phyloP scores from a whole-genome alignment of 35 echinoderm and acorn worm genomes.

The Lytechinus pictus region DNA sequence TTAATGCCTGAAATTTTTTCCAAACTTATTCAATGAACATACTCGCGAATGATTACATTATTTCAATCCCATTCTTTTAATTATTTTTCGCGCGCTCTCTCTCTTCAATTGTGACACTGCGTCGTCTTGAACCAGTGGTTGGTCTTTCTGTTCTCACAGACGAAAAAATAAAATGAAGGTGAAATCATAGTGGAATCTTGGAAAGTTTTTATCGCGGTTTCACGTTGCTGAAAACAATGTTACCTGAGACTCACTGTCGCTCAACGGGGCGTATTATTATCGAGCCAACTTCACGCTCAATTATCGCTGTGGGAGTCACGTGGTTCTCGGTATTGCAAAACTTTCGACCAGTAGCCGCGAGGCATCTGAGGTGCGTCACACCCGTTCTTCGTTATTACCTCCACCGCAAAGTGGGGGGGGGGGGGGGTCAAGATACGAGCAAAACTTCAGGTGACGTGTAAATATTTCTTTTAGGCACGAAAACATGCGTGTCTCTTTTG shows the following conservation, averaged over 20 bases:
- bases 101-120: background rate
- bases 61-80: background rate
- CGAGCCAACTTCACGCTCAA: constrained; percentile 27
- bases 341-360: background rate
- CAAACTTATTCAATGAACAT: no score
- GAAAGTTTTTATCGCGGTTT: constrained; percentile 8
- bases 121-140: background rate
- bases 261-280: constrained; percentile 37
- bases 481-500: background rate
- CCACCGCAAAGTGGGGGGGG: background rate
- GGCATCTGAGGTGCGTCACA: background rate
- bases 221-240: constrained; percentile 35
- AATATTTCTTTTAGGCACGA: background rate
- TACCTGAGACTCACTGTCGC: constrained; percentile 14
- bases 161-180: background rate
- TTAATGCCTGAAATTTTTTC: no score
- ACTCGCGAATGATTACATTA: background rate
- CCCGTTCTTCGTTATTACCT: background rate
- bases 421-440: background rate
- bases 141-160: background rate
- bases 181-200: constrained; percentile 1
- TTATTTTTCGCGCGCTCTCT: background rate
- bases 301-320: constrained; percentile 26
- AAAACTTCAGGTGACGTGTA: background rate
- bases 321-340: constrained; percentile 8